Percentiles rank a stretch among this genome's conserved stretches.
Evolutionary conservation across 2,797 vertebrate species (phyloP).

Genomic region (Salmo trutta): DNA sequence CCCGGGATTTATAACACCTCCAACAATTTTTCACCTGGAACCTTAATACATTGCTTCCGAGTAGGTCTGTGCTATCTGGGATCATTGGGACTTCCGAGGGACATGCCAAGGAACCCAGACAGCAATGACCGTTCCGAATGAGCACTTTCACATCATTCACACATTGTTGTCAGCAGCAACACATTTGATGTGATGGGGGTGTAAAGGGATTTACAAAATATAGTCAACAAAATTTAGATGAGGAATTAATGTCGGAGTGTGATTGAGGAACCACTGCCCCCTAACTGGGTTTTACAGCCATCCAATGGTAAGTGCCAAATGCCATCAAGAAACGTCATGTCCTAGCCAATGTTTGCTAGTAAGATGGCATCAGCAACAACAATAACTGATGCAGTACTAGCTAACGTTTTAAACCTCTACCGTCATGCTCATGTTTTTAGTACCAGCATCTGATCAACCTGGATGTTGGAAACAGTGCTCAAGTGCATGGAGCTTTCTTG

Average conservation of each 20-base stretch:
- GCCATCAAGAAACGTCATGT: not conserved
- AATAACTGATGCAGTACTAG: not conserved
- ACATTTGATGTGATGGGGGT: not conserved
- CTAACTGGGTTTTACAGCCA: slow-evolving; percentile 75
- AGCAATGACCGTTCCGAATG: not conserved
- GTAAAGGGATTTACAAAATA: not conserved
- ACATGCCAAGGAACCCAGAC: too few species aligned
- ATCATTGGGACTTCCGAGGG: too few species aligned
- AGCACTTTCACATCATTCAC: not conserved
- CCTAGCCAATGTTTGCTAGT: too few species aligned
- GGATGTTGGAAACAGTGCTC: slow-evolving; percentile 80
- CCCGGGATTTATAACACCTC: not conserved
- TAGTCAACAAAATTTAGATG: too few species aligned
- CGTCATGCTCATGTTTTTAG: slow-evolving; percentile 60
- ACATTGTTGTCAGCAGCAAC: not conserved
- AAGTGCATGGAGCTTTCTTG: slow-evolving; percentile 88
- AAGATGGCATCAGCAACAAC: not conserved
- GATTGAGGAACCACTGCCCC: slow-evolving; percentile 9
- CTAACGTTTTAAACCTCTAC: not conserved
- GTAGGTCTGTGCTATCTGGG: too few species aligned
- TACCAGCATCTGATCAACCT: slow-evolving; percentile 85
- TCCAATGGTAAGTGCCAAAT: slow-evolving; percentile 43
- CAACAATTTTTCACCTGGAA: slow-evolving; percentile 53
- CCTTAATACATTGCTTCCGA: slow-evolving; percentile 21
- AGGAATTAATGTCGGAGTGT: slow-evolving; percentile 31